Percentiles rank a stretch among this genome's conserved stretches.
Evolutionary conservation across 2,797 vertebrate species (phyloP).

Genomic region (Poecile montanus): DNA sequence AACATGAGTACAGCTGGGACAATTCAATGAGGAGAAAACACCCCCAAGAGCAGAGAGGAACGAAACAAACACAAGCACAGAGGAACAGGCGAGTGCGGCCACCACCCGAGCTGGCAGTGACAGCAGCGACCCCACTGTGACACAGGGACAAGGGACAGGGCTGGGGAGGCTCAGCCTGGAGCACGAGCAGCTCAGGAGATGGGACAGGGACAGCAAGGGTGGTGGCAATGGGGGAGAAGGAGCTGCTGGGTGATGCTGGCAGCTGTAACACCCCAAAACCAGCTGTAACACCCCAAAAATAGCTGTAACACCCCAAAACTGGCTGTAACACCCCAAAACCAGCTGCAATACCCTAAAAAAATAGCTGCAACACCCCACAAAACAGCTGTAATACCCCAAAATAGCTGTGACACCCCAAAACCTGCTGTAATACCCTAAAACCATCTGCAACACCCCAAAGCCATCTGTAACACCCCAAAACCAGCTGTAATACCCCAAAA

Average conservation of each 20-base stretch:
- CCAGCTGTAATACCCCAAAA: background rate
- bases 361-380: background rate
- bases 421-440: background rate
- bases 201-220: background rate
- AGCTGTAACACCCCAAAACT: fast-evolving
- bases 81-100: background rate
- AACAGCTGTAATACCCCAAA: fast-evolving
- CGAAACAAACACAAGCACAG: background rate
- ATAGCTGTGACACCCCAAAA: background rate
- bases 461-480: background rate
- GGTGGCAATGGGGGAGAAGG: background rate
- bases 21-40: background rate
- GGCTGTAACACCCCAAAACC: fast-evolving
- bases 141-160: background rate
- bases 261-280: fast-evolving
- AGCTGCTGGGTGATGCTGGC: background rate
- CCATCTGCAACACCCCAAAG: fast-evolving
- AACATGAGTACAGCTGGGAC: background rate
- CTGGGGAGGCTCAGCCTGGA: background rate
- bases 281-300: background rate
- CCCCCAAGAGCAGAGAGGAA: background rate
- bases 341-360: fast-evolving
- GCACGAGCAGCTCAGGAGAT: background rate
- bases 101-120: background rate
- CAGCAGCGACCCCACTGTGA: background rate